Conservation (phyloP, 2,113 vertebrate genomes). For the Mus pahari region DNA sequence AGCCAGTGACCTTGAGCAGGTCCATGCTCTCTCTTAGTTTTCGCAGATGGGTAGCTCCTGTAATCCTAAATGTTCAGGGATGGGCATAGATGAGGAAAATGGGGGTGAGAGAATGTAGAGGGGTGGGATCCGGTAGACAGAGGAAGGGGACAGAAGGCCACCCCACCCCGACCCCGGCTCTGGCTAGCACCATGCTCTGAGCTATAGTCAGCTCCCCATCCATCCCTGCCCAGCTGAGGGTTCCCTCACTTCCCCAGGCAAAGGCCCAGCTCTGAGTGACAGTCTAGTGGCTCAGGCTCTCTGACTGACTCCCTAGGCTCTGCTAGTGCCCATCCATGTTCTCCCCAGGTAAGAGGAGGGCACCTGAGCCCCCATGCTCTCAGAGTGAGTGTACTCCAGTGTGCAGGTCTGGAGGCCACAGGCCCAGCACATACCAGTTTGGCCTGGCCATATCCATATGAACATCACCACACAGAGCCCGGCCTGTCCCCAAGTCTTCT, state of each 20-base stretch:
- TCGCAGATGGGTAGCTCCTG: not conserved
- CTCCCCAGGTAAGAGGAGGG: not conserved
- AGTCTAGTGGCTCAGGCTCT: not conserved
- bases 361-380: not conserved
- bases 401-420: not conserved
- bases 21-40: not conserved
- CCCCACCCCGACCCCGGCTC: not conserved
- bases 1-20: not conserved
- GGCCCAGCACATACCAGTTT: not conserved
- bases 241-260: not conserved
- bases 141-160: not conserved
- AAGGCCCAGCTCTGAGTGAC: not conserved
- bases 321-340: not conserved
- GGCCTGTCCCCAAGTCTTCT: not conserved
- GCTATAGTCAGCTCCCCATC: not conserved
- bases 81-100: not conserved
- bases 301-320: not conserved
- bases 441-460: not conserved
- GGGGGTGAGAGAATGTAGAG: not conserved
- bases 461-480: no score
- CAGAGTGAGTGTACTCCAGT: not conserved
- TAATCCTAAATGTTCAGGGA: not conserved
- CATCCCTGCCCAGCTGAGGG: not conserved
- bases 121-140: accelerated
- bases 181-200: not conserved